A percentile compares a stretch with the other conserved stretches of the same genome.
These are phyloP conservation scores for Rhagoletis pomonella DNA, from an alignment of 1,140 invertebrate species.

Conservation along the genomic window DNA sequence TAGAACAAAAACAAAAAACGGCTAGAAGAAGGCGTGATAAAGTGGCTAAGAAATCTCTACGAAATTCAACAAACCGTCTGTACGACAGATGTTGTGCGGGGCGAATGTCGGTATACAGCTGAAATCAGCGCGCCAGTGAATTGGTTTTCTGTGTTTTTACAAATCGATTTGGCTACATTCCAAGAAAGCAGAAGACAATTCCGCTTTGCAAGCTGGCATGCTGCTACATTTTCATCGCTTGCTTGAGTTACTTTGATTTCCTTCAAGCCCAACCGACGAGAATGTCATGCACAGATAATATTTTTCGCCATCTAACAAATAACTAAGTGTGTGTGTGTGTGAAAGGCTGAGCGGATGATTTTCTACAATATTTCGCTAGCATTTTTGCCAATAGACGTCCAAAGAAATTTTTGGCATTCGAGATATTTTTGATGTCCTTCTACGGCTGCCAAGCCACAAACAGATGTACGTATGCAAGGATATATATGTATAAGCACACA, in stretches of 20 bases:
- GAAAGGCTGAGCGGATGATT: neutral
- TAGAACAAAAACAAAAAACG: neutral
- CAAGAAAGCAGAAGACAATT: slow-evolving; percentile 43
- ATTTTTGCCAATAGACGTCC: neutral
- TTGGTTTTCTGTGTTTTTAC: slow-evolving; percentile 49
- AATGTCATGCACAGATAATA: slow-evolving; percentile 23
- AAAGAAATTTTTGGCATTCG: slow-evolving; percentile 3
- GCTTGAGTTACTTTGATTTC: slow-evolving; percentile 16
- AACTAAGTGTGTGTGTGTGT: neutral
- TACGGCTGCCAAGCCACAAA: neutral
- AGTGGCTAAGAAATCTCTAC: neutral
- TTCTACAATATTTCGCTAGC: neutral
- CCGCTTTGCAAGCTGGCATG: slow-evolving; percentile 21
- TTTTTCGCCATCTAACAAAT: neutral
- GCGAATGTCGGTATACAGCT: neutral
- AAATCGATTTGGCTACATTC: slow-evolving; percentile 46
- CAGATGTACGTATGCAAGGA: neutral
- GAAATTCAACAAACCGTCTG: neutral
- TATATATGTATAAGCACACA: slow-evolving; percentile 32
- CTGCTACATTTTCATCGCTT: slow-evolving; percentile 1
- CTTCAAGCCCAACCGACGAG: neutral
- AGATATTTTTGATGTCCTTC: slow-evolving; percentile 30
- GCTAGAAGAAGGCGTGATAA: neutral
- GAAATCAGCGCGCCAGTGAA: slow-evolving; percentile 49
- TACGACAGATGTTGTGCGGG: neutral